Base-by-base conservation (phyloP, 2,797 vertebrate species). In the Danio choprae region DNA sequence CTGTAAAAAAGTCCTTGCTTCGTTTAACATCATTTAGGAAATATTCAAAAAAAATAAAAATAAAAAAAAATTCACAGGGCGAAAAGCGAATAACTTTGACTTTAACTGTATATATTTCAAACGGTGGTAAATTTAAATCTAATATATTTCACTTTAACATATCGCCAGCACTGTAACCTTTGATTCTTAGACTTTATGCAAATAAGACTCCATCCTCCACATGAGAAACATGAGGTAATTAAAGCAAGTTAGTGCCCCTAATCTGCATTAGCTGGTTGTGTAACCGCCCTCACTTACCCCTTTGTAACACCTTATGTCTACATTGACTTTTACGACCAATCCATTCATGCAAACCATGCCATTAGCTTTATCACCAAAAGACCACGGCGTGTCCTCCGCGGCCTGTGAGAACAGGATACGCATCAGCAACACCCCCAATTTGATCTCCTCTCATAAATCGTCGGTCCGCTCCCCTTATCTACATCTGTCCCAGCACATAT, bases 181-280 rank as follows among this genome's bases (percentile, higher is more conserved):
- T 59, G 55, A 59, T 29, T 73, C 55, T 29, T 7, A 43, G 41
- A 58, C 18, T 15, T 60, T 63, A 48, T 18, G 10, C 41, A 64
- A 74, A 67, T 46, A 56, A 38, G 44, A 64, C 9, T 29, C 68
- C 65, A 51, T 78, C 65, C 44, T 77, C 63, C 20, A 68, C 48
- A 82, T n/a, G n/a, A n/a, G n/a, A n/a, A n/a, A n/a, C 83, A 46
- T 79, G 70, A 20, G 51, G 83, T 81, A 87, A 85, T 85, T 87
- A 85, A 84, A 81, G 77, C 69, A 29, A 73, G 80, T 82, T 86
- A 88, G 87, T 88, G 87, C 88, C 86, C 85, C 88, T 92, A 91
- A 93, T 92, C 88, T 87, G 79, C 58, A 77, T 85, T 87, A 88
- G 90, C 64, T 89, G 86, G 85, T 92, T 92, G 64, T 83, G 83